Conservation (phyloP, 2,113 vertebrate species). For the Sprattus sprattus region DNA sequence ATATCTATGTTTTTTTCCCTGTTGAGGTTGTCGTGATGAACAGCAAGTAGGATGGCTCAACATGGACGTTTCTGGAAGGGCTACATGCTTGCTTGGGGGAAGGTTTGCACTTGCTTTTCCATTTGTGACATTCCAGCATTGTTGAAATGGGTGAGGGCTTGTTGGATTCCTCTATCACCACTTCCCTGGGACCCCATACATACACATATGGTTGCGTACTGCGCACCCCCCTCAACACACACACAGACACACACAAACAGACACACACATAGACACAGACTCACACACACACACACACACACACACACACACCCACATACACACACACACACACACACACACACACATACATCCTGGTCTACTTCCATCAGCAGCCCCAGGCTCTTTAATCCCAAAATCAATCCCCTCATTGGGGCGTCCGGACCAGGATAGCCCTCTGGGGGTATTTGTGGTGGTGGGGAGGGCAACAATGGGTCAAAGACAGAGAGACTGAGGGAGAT, state of each 20-base stretch:
- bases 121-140: constrained; percentile 9
- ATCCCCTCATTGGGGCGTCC: constrained; percentile 15
- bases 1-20: neutral
- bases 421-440: constrained; percentile 13
- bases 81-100: neutral
- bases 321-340: constrained; percentile 30
- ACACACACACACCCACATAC: constrained; percentile 23
- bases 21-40: neutral
- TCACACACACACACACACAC: neutral
- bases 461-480: constrained; percentile 8
- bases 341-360: neutral
- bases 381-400: constrained; percentile 41
- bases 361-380: constrained; percentile 2
- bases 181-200: neutral
- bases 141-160: neutral
- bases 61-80: neutral
- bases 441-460: neutral
- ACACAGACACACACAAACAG: constrained; percentile 37
- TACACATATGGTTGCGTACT: neutral
- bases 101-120: neutral
- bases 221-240: constrained; percentile 14
- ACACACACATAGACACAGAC: too few relatives aligned
- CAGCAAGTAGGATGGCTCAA: neutral
- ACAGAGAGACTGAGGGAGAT: neutral
- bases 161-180: constrained; percentile 1